Conservation (phyloP, 2,888 invertebrate genomes). For the Mimachlamys varia region DNA sequence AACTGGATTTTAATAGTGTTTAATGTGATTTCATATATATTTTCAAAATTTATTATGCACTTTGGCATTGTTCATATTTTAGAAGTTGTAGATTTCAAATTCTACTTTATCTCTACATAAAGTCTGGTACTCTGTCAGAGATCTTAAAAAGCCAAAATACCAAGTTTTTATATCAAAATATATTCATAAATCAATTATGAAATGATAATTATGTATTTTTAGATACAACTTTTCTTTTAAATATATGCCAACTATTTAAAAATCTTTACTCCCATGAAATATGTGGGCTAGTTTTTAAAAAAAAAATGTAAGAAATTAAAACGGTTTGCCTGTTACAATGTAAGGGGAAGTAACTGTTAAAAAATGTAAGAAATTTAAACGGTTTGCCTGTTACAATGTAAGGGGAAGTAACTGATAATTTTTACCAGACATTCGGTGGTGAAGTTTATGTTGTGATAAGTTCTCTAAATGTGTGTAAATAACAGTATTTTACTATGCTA, state of each 20-base stretch:
- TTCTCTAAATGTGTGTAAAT: neutral
- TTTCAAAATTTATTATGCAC: slow-evolving; percentile 8
- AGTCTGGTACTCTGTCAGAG: neutral
- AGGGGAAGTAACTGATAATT: neutral
- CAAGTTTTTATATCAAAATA: neutral
- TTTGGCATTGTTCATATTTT: neutral
- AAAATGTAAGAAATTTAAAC: no score
- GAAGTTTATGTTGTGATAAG: neutral
- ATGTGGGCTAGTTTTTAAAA: neutral
- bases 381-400: neutral
- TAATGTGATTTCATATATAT: neutral
- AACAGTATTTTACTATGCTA: slow-evolving; percentile 10
- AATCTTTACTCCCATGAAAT: neutral
- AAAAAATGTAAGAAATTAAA: no score
- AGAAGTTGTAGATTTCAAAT: neutral
- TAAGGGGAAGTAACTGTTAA: neutral
- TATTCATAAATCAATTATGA: neutral
- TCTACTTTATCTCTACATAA: neutral
- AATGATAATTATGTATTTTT: neutral
- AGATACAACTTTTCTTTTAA: neutral
- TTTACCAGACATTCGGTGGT: neutral
- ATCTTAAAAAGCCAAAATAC: neutral
- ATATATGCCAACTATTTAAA: neutral
- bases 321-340: neutral
- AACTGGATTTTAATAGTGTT: neutral